Percentiles rank a stretch among this genome's conserved stretches.
Conservation (phyloP, 2,113 vertebrate genomes). For the Nesogale talazaci region DNA sequence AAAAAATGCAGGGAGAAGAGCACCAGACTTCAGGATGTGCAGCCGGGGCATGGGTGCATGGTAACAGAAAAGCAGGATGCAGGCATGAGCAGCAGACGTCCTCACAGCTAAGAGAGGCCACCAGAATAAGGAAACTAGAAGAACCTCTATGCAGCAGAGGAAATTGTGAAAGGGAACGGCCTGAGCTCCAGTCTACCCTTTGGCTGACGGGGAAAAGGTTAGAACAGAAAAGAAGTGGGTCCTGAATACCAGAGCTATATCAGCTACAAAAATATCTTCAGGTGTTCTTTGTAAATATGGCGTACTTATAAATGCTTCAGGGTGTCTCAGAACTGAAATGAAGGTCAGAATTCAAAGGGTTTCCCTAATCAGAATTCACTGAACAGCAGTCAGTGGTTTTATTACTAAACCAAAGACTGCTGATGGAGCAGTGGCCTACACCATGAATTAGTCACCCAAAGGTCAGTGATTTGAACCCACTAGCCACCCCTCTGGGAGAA, state of each 20-base stretch:
- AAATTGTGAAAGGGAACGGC: neutral
- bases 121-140: neutral
- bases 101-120: neutral
- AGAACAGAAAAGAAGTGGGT: neutral
- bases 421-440: too few relatives aligned
- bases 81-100: neutral
- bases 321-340: neutral
- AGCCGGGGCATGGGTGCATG: accelerated
- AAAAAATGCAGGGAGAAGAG: neutral
- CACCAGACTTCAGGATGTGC: neutral
- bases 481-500: too few relatives aligned
- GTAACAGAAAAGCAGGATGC: neutral
- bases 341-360: neutral
- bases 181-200: neutral
- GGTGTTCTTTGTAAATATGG: neutral
- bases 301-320: neutral
- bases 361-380: too few relatives aligned
- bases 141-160: neutral
- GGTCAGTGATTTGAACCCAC: too few relatives aligned
- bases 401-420: too few relatives aligned
- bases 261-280: neutral
- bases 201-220: neutral
- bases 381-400: too few relatives aligned
- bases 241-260: neutral
- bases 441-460: too few relatives aligned